Conservation (phyloP, 2,888 invertebrate species). For the Drosophila pullipes region DNA sequence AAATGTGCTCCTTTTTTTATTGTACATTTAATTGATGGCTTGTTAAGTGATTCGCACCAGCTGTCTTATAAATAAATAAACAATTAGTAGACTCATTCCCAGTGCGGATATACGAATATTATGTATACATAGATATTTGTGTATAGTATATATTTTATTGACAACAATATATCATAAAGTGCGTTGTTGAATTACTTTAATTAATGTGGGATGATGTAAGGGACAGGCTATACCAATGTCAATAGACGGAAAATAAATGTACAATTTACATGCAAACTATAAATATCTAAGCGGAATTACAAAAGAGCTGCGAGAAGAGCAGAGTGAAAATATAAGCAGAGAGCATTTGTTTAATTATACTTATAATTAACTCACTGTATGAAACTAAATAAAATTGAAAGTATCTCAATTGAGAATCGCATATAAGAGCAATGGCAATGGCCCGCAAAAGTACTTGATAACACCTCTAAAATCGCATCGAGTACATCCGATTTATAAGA, state of each 20-base stretch:
- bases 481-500: background rate
- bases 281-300: constrained; percentile 21
- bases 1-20: constrained; percentile 57
- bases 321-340: background rate
- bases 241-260: background rate
- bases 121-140: too few relatives aligned
- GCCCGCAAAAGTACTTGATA: background rate
- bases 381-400: constrained; percentile 1
- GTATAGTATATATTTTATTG: background rate
- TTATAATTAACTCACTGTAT: background rate
- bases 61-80: constrained; percentile 58
- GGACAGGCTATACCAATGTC: background rate
- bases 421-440: background rate
- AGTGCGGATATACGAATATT: constrained; percentile 3
- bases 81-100: constrained; percentile 43
- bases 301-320: background rate
- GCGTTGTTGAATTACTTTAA: background rate
- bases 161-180: background rate
- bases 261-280: constrained; percentile 6
- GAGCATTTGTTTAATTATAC: background rate
- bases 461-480: too few relatives aligned
- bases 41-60: constrained; percentile 47
- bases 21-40: constrained; percentile 46
- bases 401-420: background rate
- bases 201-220: constrained; percentile 11